Percentiles rank a stretch among this genome's conserved stretches.
Evolutionary conservation across 2,113 vertebrate genomes (phyloP).

Genomic region (Nansenia antarctica): DNA sequence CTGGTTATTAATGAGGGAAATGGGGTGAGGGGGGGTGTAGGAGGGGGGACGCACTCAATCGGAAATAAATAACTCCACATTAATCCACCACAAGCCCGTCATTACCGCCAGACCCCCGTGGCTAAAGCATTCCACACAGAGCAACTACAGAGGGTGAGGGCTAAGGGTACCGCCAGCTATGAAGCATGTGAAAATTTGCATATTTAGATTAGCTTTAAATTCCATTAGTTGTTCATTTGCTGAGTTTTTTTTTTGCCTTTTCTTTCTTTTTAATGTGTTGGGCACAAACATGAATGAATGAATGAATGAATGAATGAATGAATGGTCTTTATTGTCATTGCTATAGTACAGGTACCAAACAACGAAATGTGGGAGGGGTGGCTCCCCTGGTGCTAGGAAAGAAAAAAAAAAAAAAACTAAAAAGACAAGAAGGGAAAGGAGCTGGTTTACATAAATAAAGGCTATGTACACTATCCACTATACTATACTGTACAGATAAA

Average conservation of each 20-base stretch:
- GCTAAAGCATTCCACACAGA: slow-evolving; percentile 69
- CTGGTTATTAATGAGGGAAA: slow-evolving; percentile 17
- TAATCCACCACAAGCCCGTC: slow-evolving; percentile 72
- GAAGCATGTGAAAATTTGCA: slow-evolving; percentile 71
- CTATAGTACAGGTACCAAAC: too few species aligned
- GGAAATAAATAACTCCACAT: slow-evolving; percentile 75
- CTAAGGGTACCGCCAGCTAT: slow-evolving; percentile 58
- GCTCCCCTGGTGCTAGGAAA: too few species aligned
- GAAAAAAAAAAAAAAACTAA: too few species aligned
- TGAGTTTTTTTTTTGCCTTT: not conserved
- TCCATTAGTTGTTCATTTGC: slow-evolving; percentile 70
- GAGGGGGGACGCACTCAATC: slow-evolving; percentile 56
- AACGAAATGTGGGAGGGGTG: too few species aligned
- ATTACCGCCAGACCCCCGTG: slow-evolving; percentile 70
- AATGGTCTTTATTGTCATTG: too few species aligned
- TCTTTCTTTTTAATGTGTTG: slow-evolving; percentile 43
- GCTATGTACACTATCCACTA: too few species aligned
- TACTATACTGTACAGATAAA: too few species aligned
- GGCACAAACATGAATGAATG: too few species aligned
- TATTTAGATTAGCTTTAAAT: slow-evolving; percentile 79
- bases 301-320: too few species aligned
- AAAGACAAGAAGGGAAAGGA: too few species aligned
- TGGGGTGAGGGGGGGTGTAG: not conserved
- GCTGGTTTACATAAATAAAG: too few species aligned
- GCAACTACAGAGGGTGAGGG: slow-evolving; percentile 52